Evolutionary conservation across 2,113 vertebrate genomes (phyloP), one percentile per base, ranked within the genome.

Genomic region (Aegithalos caudatus): DNA sequence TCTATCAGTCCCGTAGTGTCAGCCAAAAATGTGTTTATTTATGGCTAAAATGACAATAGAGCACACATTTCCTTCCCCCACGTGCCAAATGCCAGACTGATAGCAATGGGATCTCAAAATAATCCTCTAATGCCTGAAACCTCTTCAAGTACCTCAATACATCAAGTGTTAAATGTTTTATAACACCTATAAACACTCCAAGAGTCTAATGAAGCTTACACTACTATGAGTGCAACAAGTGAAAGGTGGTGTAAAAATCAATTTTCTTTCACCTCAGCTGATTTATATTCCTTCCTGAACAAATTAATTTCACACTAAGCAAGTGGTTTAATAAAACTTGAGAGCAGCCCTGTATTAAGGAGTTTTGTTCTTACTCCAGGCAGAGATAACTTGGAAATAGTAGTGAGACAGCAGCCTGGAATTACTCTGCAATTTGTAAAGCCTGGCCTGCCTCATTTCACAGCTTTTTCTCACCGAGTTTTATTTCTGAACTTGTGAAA

Each of bases 161-260:
- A 97, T 98, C 97, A 97, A 96, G 88, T 97, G 94, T 96, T 97
- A 97, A 98, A 97, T 14, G 35, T 97, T 98, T 98, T 97, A 96
- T 97, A 97, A 97, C 94, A 86, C 94, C 92, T 65, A 97, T 97
- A 97, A 98, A 98, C 97, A 97, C 86, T 96, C 90, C 47, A 45
- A 95, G 91, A 90, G 94, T 81, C 93, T 97, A 97, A 97, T 51
- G 91, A 92, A 97, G 96, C 94, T 96, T 96, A 97, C 95, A 94
- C 70, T 81, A 84, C 76, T 40, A 74, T 77, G 70, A 97, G 53
- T 78, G 95, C 96, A 97, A 94, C 84, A 95, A 96, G 94, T 79
- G 71, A 95, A 97, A 95, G 83, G 81, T 90, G 89, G 14, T 88
- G 25, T 86, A 97, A 95, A 97, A 98, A 98, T 97, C 95, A 96